phyloP scores from a whole-genome alignment of 2,888 invertebrate genomes.

The Cephalotes varians region DNA sequence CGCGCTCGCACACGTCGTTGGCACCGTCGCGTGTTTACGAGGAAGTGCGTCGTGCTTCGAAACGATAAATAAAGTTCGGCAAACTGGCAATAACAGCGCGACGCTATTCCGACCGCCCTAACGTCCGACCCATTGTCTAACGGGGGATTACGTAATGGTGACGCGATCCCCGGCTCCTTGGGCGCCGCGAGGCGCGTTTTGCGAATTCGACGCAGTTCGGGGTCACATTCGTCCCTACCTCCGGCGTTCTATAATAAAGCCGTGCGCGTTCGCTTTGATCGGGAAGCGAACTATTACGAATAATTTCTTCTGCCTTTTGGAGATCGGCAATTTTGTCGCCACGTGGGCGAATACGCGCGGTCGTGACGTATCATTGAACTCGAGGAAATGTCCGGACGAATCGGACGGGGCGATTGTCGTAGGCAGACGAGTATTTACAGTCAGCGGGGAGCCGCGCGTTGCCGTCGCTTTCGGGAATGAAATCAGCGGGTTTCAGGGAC shows the following conservation, averaged over 20 bases:
- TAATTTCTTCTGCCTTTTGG: background rate
- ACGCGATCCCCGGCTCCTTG: background rate
- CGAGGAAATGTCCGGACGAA: background rate
- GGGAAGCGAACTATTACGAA: background rate
- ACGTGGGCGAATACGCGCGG: background rate
- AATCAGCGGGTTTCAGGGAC: background rate
- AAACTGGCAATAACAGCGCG: conserved; percentile 36
- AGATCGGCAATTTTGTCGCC: background rate
- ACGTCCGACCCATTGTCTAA: conserved; percentile 34
- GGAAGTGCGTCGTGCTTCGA: conserved; percentile 12
- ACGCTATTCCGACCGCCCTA: background rate
- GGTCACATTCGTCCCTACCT: conserved; percentile 14
- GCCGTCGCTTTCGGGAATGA: no score
- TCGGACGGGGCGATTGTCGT: no score
- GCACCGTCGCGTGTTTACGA: conserved; percentile 38
- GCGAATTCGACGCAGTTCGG: conserved; percentile 28
- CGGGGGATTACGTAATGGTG: conserved; percentile 11
- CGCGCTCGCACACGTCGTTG: conserved; percentile 2
- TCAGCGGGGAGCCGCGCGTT: no score
- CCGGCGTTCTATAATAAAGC: background rate
- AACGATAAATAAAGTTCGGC: conserved; percentile 42
- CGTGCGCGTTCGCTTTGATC: background rate
- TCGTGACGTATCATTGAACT: background rate
- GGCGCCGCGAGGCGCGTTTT: background rate
- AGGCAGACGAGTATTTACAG: background rate